A percentile compares a stretch with the other conserved stretches of the same genome.
phyloP scores from a whole-genome alignment of 2,797 vertebrate species.

The Clamator glandarius region DNA sequence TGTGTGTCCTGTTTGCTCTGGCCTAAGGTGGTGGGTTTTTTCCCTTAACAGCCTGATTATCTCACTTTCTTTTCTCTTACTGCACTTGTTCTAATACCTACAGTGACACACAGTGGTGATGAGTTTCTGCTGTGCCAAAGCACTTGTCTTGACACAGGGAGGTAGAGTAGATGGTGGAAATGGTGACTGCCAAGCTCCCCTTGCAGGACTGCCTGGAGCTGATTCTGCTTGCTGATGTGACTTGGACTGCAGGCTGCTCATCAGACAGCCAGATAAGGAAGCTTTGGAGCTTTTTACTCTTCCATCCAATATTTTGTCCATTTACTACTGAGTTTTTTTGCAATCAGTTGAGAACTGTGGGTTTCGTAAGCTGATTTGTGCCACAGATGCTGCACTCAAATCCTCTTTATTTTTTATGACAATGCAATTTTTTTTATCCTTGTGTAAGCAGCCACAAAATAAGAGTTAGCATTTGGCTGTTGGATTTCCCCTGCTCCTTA shows the following conservation, averaged over 20 bases:
- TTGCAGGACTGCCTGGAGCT: background rate
- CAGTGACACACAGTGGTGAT: constrained; percentile 72
- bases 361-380: constrained; percentile 40
- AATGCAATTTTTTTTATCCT: background rate
- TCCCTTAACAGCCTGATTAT: background rate
- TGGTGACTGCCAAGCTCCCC: background rate
- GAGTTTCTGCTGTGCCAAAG: constrained; percentile 38
- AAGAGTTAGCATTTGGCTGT: background rate
- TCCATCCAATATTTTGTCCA: background rate
- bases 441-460: background rate
- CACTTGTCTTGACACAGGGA: background rate
- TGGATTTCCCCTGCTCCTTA: background rate
- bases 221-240: background rate
- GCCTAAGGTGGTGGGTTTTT: background rate
- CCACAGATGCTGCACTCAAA: background rate
- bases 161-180: background rate
- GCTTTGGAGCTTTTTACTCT: background rate
- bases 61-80: background rate
- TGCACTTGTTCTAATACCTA: constrained; percentile 52
- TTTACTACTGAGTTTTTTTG: background rate
- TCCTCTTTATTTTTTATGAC: constrained; percentile 49
- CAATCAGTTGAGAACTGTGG: background rate
- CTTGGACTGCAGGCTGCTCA: background rate
- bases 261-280: background rate
- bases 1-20: background rate